A percentile compares a stretch with the other conserved stretches of the same genome.
phyloP scores from a whole-genome alignment of 2,113 vertebrate species.

The Pygathrix nemaeus region DNA sequence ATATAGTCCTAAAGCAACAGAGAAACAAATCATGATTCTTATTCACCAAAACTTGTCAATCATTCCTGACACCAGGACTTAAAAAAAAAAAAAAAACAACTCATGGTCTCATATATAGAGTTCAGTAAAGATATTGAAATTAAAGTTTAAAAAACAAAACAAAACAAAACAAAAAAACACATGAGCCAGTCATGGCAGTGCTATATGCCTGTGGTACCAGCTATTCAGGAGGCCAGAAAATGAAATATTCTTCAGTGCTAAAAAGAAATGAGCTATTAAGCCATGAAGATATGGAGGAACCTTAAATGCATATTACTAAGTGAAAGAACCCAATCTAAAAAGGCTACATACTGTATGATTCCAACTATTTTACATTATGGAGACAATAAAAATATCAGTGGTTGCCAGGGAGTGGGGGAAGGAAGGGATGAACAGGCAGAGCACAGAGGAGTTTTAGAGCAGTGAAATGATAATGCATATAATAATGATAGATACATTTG shows the following conservation, averaged over 20 bases:
- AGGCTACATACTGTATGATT: not conserved
- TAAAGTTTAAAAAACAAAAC: not conserved
- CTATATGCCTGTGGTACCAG: not conserved
- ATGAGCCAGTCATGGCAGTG: not conserved
- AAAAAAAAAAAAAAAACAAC: not conserved
- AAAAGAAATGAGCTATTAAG: not conserved
- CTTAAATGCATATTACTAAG: not conserved
- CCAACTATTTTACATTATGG: not conserved
- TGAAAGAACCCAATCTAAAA: not conserved
- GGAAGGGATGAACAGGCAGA: not conserved
- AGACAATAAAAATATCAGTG: not conserved
- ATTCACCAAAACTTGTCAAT: not conserved
- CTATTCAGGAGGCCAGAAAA: not conserved
- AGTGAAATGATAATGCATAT: not conserved
- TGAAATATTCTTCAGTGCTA: no score
- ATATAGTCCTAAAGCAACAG: not conserved
- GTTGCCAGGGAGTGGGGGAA: not conserved
- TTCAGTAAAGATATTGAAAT: not conserved
- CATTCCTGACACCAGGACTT: slow-evolving; percentile 16
- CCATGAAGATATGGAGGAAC: not conserved
- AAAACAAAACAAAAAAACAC: not conserved
- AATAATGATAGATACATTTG: not conserved
- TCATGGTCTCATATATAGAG: not conserved
- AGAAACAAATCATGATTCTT: not conserved
- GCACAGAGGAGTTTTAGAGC: not conserved